These are phyloP conservation scores for Notolepis coatsorum DNA, from an alignment of 2,797 vertebrate genomes.

Conservation along the genomic window DNA sequence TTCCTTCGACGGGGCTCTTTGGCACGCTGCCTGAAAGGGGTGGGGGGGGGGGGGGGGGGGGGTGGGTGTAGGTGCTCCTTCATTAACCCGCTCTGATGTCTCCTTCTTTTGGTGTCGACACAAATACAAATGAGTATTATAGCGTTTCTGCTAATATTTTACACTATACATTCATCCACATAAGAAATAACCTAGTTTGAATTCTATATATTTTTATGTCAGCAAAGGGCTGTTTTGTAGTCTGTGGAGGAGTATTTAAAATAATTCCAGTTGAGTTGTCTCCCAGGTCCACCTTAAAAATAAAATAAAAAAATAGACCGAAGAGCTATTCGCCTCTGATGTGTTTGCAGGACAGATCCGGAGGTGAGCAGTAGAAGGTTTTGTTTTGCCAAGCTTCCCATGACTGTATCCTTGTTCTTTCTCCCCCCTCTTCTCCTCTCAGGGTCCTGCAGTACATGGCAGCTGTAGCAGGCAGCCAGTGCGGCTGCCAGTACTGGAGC, in stretches of 20 bases:
- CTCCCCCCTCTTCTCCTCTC: slow-evolving; percentile 80
- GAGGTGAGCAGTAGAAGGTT: slow-evolving; percentile 73
- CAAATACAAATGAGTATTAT: slow-evolving; percentile 19
- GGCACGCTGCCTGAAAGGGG: slow-evolving; percentile 69
- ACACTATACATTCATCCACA: slow-evolving; percentile 2
- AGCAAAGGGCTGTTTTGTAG: slow-evolving; percentile 34
- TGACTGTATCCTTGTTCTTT: slow-evolving; percentile 81
- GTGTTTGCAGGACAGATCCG: slow-evolving; percentile 46
- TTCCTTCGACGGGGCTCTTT: slow-evolving; percentile 74
- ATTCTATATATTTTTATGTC: slow-evolving; percentile 12
- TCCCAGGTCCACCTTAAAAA: background rate
- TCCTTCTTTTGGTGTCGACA: slow-evolving; percentile 46
- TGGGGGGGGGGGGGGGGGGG: too few species aligned
- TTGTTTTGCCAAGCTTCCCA: slow-evolving; percentile 69
- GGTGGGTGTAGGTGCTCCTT: slow-evolving; percentile 44
- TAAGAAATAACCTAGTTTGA: background rate
- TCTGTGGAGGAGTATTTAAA: background rate
- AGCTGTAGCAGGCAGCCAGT: slow-evolving; percentile 78
- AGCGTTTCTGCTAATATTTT: slow-evolving; percentile 29
- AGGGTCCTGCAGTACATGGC: slow-evolving; percentile 82
- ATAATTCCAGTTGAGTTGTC: background rate
- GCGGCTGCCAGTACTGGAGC: slow-evolving; percentile 71
- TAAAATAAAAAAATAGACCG: background rate
- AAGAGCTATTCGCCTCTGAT: slow-evolving; percentile 28
- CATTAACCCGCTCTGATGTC: slow-evolving; percentile 54